A percentile compares a stretch with the other conserved stretches of the same genome.
phyloP scores from a whole-genome alignment of 2,888 invertebrate species.

The Perdita meconis region DNA sequence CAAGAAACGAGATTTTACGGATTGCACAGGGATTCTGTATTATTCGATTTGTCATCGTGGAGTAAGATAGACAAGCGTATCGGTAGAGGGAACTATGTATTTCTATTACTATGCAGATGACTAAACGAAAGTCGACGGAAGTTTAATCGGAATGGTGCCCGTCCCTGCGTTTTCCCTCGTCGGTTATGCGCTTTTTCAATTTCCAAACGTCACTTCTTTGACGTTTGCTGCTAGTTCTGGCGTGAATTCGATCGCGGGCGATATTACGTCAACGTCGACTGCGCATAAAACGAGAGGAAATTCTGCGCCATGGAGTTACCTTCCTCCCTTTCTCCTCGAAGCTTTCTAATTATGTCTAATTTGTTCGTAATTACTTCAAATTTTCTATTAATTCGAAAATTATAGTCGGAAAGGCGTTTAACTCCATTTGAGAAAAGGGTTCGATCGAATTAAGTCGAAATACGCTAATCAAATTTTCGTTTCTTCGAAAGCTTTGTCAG shows the following conservation, averaged over 20 bases:
- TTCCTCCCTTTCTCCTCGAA: conserved; percentile 15
- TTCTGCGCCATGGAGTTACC: not conserved
- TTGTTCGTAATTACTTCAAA: conserved; percentile 62
- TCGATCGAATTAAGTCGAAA: conserved; percentile 47
- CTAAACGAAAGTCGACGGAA: conserved; percentile 39
- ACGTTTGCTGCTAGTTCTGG: conserved; percentile 24
- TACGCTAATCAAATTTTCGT: not conserved
- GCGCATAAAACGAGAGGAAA: conserved; percentile 25
- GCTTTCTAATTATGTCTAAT: conserved; percentile 60
- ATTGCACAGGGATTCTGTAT: not conserved
- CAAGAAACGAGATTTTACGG: not conserved
- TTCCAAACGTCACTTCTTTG: conserved; percentile 48
- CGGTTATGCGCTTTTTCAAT: conserved; percentile 44
- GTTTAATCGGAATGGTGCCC: conserved; percentile 41
- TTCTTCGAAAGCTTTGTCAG: conserved; percentile 3
- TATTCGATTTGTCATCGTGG: not conserved
- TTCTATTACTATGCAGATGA: conserved; percentile 29
- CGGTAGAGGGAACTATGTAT: conserved; percentile 11
- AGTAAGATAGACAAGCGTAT: conserved; percentile 10
- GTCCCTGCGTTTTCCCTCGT: not conserved
- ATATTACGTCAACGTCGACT: conserved; percentile 16
- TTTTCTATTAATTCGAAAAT: conserved; percentile 39
- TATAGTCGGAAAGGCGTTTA: conserved; percentile 15
- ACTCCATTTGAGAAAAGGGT: conserved; percentile 22
- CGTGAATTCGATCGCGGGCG: conserved; percentile 45